Evolutionary conservation across 2,797 vertebrate species (phyloP), one percentile per base, ranked within the genome.

Genomic region (Scolopax rusticola): DNA sequence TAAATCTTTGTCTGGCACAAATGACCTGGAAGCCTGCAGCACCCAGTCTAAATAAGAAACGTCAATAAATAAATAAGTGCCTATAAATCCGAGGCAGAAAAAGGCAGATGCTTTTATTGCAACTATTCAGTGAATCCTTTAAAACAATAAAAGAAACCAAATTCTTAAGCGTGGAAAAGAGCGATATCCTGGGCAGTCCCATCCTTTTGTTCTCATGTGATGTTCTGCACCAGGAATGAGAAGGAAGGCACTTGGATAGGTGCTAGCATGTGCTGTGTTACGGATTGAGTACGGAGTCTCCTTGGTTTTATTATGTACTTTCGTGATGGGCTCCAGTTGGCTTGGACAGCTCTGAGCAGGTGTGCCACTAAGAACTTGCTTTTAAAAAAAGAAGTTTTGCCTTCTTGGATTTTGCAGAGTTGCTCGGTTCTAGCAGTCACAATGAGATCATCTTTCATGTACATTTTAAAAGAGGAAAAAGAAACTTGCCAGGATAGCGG

Each of bases 1-100:
- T 75, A 70, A 68, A 61, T 74, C 81, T 71, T 82, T 86, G 74
- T 47, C 51, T 80, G 28, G 28, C 28, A 30, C 45, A 36, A 47
- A 40, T 95, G 80, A 87, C 45, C 33, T 33, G 93, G 71, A 83
- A 93, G 59, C 64, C 65, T 82, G 65, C 61, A 70, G 79, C 60
- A 64, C 8, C 24, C 54, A 56, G 15, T 28, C 43, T 89, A 61
- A 84, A 75, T 32, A 67, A 78, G 63, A 81, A 80, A 89, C 47
- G 41, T 75, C 63, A 87, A 20, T 73, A 71, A 91, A 57, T 65
- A 60, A 80, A 61, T 81, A 64, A 47, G 9, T 18, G 51, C 14
- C 40, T 87, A 20, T 69, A 51, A 57, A 65, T 65, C 28, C 41
- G 43, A 57, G 33, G 15, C 33, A 77, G 75, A 79, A 69, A 38